phyloP scores from a whole-genome alignment of 2,888 invertebrate species.

The Pristionchus japonicus region DNA sequence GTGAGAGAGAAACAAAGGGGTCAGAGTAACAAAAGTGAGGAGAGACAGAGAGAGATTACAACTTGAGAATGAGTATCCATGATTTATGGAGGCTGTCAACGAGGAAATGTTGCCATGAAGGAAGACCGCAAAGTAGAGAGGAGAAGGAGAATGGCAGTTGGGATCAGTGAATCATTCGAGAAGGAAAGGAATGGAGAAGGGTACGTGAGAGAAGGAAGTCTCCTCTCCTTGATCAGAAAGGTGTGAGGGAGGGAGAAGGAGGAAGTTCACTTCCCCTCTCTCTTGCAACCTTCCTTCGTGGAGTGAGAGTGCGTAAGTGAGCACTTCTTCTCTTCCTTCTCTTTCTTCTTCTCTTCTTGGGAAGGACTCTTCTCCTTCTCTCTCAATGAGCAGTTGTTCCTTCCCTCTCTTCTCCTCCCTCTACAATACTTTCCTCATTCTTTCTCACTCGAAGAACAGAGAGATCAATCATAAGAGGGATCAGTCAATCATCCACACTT shows the following conservation, averaged over 20 bases:
- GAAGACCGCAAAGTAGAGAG: not conserved
- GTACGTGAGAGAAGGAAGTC: not conserved
- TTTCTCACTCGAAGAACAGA: not conserved
- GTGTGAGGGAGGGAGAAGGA: not conserved
- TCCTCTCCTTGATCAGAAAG: not conserved
- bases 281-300: not conserved
- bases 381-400: not conserved
- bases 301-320: not conserved
- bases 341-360: not conserved
- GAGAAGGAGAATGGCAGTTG: not conserved
- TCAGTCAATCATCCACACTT: not conserved
- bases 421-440: not conserved
- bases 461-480: constrained; percentile 49
- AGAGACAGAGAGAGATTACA: not conserved
- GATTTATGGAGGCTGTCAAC: not conserved
- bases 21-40: constrained; percentile 2
- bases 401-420: not conserved
- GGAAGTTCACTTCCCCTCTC: not conserved
- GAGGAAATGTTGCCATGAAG: not conserved
- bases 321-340: constrained; percentile 26
- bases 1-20: not conserved
- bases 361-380: constrained; percentile 21
- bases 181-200: not conserved
- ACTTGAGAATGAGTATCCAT: not conserved
- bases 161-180: not conserved